phyloP scores from a whole-genome alignment of 2,888 invertebrate genomes.

The Prenolepis imparis region DNA sequence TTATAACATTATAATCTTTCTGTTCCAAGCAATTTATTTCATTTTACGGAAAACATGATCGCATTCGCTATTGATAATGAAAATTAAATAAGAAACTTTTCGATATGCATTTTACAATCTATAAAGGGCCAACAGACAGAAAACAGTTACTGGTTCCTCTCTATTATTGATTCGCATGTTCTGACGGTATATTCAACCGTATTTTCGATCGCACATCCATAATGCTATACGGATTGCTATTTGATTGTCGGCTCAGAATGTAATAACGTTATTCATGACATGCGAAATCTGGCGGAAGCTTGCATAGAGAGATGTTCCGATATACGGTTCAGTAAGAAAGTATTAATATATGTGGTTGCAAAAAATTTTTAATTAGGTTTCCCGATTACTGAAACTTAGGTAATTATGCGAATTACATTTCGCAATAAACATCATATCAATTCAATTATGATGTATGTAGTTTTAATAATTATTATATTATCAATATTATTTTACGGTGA shows the following conservation, averaged over 20 bases:
- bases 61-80: background rate
- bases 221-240: background rate
- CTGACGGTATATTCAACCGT: slow-evolving; percentile 10
- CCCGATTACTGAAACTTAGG: background rate
- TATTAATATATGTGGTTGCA: background rate
- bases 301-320: background rate
- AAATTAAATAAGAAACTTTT: slow-evolving; percentile 6
- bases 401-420: background rate
- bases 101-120: background rate
- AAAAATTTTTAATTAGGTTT: background rate
- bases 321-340: background rate
- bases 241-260: slow-evolving; percentile 11
- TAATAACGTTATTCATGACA: slow-evolving; percentile 46
- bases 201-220: slow-evolving; percentile 51
- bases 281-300: slow-evolving; percentile 37
- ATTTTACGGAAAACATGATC: background rate
- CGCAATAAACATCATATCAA: background rate
- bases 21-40: background rate
- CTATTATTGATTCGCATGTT: slow-evolving; percentile 40
- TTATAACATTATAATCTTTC: background rate
- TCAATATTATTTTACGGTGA: background rate
- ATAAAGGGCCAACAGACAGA: background rate
- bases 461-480: slow-evolving; percentile 7
- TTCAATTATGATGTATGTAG: background rate
- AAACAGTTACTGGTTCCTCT: background rate